Conservation (phyloP, 2,113 vertebrate genomes). For the Phaethon lepturus region DNA sequence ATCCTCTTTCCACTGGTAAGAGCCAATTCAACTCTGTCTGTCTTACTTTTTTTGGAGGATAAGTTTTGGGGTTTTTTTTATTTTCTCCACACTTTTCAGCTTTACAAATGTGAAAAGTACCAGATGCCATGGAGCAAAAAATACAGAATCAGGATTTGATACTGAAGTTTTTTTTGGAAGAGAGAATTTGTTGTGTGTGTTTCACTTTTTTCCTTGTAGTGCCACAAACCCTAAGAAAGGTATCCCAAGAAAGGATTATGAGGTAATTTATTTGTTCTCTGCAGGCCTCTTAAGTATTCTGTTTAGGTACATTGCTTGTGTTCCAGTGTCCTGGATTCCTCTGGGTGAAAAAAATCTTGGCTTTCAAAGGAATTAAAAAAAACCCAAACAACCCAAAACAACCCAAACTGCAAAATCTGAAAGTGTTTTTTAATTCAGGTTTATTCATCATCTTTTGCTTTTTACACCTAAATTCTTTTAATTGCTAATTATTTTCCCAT, state of each 20-base stretch:
- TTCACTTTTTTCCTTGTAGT: not conserved
- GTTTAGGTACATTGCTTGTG: not conserved
- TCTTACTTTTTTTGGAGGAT: not conserved
- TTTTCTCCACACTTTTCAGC: not conserved
- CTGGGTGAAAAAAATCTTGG: not conserved
- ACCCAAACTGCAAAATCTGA: not conserved
- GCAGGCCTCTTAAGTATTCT: not conserved
- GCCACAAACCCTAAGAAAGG: not conserved
- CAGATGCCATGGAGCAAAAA: not conserved
- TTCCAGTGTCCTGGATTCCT: not conserved
- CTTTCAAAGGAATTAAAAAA: not conserved
- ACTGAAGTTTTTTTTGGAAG: not conserved
- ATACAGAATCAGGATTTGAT: not conserved
- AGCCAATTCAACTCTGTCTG: not conserved
- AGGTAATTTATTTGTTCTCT: not conserved
- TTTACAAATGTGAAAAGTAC: not conserved
- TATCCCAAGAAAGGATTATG: not conserved
- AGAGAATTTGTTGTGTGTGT: not conserved
- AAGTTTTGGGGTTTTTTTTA: not conserved
- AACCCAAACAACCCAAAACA: no score
- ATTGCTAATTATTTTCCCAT: not conserved
- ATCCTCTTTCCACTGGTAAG: not conserved
- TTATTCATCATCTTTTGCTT: not conserved
- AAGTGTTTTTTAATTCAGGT: not conserved
- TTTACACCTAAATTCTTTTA: not conserved